Base-by-base conservation (phyloP, 1,140 invertebrate species). In the Brachionus angularis region DNA sequence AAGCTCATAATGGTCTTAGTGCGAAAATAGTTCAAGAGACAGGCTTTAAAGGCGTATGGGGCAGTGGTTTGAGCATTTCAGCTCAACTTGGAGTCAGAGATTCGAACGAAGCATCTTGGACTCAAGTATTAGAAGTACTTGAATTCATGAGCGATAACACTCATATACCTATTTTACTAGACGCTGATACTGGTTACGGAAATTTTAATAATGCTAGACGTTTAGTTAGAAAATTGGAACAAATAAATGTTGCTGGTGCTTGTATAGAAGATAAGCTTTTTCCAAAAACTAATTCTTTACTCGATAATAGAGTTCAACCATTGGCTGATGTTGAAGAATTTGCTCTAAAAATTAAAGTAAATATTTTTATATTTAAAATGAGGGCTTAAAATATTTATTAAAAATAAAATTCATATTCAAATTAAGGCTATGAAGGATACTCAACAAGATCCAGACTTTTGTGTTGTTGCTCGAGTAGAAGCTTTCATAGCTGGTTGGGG, bases 51-150 rank as follows among this genome's bases (percentile, higher is more conserved):
- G 64, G 44, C n/a, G 78, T 84, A 31, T 84, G 83, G 83, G 83
- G 77, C 0, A 83, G 81, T 75, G 83, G 83, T 18, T 73, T 84
- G 27, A 79, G 79, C 3, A 80, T 83, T 29, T 82, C 81, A 12
- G 81, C 83, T 7, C 79, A 81, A 73, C 52, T 82, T 33, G 81
- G 82, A 1, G 78, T 84, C 0, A 73, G 83, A 27, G 83, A 84
- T 73, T 79, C 81, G 74, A 84, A 84, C 71, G 83, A 84, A 72
- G 82, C 81, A 4, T 83, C 82, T 3, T 84, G 83, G 83, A 84
- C 83, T 2, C 83, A 84, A 74, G 80, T 84, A 23, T 74, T 82
- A 3, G 83, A 84, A 42, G 77, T 83, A 4, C 39, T 79, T n/a
- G 83, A 83, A 69, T 84, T 80, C 74, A 84, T 84, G 83, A 78